These are phyloP conservation scores for Hirundichthys speculiger DNA, from an alignment of 2,113 vertebrate genomes.

Conservation along the genomic window DNA sequence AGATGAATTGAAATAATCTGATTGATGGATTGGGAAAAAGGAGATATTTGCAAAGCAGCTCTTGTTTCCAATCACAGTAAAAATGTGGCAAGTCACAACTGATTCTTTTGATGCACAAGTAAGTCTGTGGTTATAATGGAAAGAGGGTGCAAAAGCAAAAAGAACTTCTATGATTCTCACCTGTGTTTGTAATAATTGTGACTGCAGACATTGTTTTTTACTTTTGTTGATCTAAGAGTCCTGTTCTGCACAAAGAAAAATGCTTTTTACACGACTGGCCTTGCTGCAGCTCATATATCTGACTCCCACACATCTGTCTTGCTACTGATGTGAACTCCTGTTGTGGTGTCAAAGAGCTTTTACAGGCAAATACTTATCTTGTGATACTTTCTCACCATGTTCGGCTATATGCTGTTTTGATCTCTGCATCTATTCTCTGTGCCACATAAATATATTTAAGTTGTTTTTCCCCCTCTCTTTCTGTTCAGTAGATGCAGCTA, in stretches of 20 bases:
- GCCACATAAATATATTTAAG: constrained; percentile 1
- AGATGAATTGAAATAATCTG: no score
- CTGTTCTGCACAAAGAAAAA: constrained; percentile 22
- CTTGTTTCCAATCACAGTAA: no score
- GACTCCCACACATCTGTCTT: constrained; percentile 30
- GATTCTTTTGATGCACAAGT: no score
- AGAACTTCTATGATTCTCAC: neutral
- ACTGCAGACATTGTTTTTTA: neutral
- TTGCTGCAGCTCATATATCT: constrained; percentile 48
- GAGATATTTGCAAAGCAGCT: no score
- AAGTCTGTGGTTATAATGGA: no score
- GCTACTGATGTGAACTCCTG: constrained; percentile 31
- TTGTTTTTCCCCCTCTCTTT: neutral
- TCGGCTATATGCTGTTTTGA: constrained; percentile 29
- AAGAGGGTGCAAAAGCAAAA: no score
- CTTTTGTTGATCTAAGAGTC: constrained; percentile 1
- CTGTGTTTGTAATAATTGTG: neutral
- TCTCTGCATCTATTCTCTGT: constrained; percentile 21
- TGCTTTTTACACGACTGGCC: constrained; percentile 35
- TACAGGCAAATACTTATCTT: constrained; percentile 26
- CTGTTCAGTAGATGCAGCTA: neutral
- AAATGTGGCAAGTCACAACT: no score
- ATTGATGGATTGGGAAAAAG: no score
- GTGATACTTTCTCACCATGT: constrained; percentile 19
- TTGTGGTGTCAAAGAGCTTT: constrained; percentile 26